Evolutionary conservation across 1,140 invertebrate species (phyloP).

Genomic region (Helicoverpa armigera): DNA sequence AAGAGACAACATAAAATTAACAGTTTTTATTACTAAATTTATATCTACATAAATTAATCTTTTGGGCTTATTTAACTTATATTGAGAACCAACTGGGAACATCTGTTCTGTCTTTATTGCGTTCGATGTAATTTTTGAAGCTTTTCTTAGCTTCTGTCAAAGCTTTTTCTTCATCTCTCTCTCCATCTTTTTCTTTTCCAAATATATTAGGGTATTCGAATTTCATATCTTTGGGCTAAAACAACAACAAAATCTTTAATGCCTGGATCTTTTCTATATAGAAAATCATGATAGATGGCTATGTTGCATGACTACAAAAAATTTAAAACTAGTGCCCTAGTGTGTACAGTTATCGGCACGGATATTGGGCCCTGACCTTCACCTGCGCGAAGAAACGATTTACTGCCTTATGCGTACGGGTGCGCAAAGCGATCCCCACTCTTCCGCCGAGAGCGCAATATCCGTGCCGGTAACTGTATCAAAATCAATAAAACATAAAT

Average conservation of each 20-base stretch:
- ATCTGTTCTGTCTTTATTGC: conserved; percentile 86
- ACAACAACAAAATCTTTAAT: conserved; percentile 49
- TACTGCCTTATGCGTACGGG: too few species aligned
- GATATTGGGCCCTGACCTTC: too few species aligned
- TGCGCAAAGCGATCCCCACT: too few species aligned
- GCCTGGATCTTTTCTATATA: not conserved
- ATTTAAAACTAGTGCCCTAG: too few species aligned
- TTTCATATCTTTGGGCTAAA: conserved; percentile 86
- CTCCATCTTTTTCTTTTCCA: conserved; percentile 71
- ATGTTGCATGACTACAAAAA: too few species aligned
- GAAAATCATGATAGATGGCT: too few species aligned
- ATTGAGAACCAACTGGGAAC: conserved; percentile 88
- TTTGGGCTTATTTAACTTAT: conserved; percentile 54
- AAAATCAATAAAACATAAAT: too few species aligned
- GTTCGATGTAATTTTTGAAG: conserved; percentile 81
- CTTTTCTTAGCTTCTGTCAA: conserved; percentile 83
- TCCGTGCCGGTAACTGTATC: too few species aligned
- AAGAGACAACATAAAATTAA: not conserved
- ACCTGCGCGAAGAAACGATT: too few species aligned
- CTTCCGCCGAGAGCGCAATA: too few species aligned
- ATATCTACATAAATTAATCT: conserved; percentile 18
- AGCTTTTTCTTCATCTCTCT: conserved; percentile 80
- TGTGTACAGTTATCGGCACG: too few species aligned
- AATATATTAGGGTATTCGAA: conserved; percentile 88
- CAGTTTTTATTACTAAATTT: conserved; percentile 2